Conservation (phyloP, 2,888 invertebrate species). For the Watsonalla cultraria region DNA sequence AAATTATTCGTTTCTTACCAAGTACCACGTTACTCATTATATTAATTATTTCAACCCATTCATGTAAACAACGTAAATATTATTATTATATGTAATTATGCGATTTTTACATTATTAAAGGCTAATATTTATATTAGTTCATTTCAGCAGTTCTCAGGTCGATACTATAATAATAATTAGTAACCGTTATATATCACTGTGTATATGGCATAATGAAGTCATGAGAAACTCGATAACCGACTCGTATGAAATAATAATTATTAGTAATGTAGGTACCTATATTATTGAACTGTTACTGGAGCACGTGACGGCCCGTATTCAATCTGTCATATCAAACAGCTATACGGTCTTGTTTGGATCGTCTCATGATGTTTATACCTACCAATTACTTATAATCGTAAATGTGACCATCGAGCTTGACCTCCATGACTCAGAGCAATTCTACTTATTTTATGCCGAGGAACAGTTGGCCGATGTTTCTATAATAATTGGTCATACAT, state of each 20-base stretch:
- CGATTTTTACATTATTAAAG: no score
- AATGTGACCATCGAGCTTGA: constrained; percentile 21
- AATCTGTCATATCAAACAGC: constrained; percentile 18
- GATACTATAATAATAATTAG: no score
- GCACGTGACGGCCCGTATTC: constrained; percentile 25
- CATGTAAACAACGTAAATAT: no score
- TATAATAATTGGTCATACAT: constrained; percentile 19
- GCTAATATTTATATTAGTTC: no score
- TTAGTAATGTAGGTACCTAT: constrained; percentile 7
- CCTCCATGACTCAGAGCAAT: constrained; percentile 9
- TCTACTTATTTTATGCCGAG: constrained; percentile 7
- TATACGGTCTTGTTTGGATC: constrained; percentile 23
- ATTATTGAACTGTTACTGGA: constrained; percentile 22
- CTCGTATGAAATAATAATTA: constrained; percentile 14
- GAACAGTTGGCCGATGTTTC: constrained; percentile 25
- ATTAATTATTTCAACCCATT: no score
- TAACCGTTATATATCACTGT: background rate
- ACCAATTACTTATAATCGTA: constrained; percentile 4
- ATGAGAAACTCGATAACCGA: constrained; percentile 15
- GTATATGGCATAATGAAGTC: background rate
- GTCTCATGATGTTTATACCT: constrained; percentile 21
- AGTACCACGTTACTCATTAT: no score
- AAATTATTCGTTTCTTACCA: no score
- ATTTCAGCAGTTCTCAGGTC: no score
- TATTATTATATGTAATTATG: no score